These are phyloP conservation scores for Myathropa florea DNA, from an alignment of 2,888 invertebrate genomes.

Conservation along the genomic window DNA sequence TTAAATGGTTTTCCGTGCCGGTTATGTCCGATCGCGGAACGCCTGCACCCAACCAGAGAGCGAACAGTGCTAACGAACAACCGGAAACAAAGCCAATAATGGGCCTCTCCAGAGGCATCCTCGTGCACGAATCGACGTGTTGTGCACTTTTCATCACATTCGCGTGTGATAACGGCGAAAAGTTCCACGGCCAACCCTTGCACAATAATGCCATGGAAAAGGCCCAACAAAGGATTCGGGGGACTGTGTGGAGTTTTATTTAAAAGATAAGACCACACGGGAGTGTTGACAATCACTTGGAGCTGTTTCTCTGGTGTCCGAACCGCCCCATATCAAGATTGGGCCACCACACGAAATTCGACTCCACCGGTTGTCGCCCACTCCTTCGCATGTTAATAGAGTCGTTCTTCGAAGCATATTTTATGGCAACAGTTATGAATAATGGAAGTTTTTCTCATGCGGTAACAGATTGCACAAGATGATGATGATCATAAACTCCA, in stretches of 20 bases:
- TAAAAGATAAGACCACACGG: slow-evolving; percentile 12
- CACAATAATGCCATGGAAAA: background rate
- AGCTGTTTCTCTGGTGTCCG: background rate
- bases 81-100: slow-evolving; percentile 59
- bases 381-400: slow-evolving; percentile 35
- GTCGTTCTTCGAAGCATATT: slow-evolving; percentile 38
- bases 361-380: background rate
- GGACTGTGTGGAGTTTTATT: background rate
- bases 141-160: slow-evolving; percentile 48
- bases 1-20: slow-evolving; percentile 68
- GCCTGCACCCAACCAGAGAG: background rate
- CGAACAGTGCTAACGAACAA: background rate
- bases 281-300: background rate
- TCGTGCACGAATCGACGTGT: slow-evolving; percentile 39
- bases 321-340: too few relatives aligned
- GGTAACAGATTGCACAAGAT: slow-evolving; percentile 50
- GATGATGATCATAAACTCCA: slow-evolving; percentile 41
- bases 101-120: slow-evolving; percentile 22
- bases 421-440: slow-evolving; percentile 40
- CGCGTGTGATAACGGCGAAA: slow-evolving; percentile 45
- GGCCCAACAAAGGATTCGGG: background rate
- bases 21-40: slow-evolving; percentile 32
- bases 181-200: slow-evolving; percentile 5
- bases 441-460: slow-evolving; percentile 51
- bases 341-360: background rate